Evolutionary conservation across 1,140 invertebrate species (phyloP), one percentile per base, ranked within the genome.

Genomic region (Neotoxoptera formosana): DNA sequence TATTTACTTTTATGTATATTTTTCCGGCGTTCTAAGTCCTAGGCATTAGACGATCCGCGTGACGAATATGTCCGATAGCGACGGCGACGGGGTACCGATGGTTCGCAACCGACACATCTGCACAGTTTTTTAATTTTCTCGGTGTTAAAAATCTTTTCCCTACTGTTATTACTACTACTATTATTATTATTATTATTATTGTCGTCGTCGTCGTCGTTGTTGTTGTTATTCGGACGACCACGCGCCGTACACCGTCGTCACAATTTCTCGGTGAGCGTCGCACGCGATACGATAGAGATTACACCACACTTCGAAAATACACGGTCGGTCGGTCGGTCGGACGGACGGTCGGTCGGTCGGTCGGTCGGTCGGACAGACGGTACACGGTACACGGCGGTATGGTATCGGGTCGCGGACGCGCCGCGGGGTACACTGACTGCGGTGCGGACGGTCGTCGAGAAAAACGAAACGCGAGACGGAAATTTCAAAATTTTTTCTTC

Each of bases 401-500:
- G 51, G n/a, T 30, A 36, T 45, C 14, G 81, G 34, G 48, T 51
- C 48, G 76, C 81, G 34, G 34, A 21, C 81, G 53, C 48, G 67
- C 67, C 30, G 84, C 81, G 48, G 45, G 48, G 45, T 92, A 92
- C 23, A 25, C 34, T 56, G 56, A 76, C 60, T 91, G 25, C 90
- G 7, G 14, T 81, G 30, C 30, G 90, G 23, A 41, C 60, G 60
- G n/a, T 76, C n/a, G 60, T 51, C 47, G 17, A 91, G 67, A 91
- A 90, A 92, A 92, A 83, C 90, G 34, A 86, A 83, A 84, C 11
- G 23, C 48, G 34, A 84, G 48, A 93, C 34, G 34, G 48, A 93
- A 92, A 93, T 93, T 84, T 93, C 81, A 93, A 93, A 83, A 93
- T 93, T 93, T 93, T 93, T 86, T 93, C 81, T 84, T 93, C 81